Conservation (phyloP, 1,140 invertebrate genomes). For the Maniola jurtina region DNA sequence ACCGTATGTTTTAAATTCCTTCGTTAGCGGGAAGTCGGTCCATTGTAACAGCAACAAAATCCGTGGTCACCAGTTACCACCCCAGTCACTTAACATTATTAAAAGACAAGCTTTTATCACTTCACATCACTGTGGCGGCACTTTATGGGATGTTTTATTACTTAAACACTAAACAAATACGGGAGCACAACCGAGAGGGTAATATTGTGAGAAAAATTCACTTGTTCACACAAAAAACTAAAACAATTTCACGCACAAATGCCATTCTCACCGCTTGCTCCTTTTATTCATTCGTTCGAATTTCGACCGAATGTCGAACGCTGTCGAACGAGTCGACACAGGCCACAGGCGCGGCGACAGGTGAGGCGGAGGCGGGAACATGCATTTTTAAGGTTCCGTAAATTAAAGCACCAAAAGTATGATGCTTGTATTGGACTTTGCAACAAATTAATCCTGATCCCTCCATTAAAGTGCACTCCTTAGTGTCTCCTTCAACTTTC, state of each 20-base stretch:
- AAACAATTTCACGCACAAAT: constrained; percentile 72
- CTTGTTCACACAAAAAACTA: constrained; percentile 68
- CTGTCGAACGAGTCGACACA: constrained; percentile 21
- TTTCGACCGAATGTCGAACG: constrained; percentile 31
- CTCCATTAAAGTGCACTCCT: too few species aligned
- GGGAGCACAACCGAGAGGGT: constrained; percentile 31
- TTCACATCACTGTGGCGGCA: constrained; percentile 53
- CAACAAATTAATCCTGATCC: too few species aligned
- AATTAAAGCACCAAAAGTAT: too few species aligned
- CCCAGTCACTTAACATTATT: constrained; percentile 57
- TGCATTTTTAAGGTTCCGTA: neutral
- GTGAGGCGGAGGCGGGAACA: constrained; percentile 16
- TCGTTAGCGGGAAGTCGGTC: constrained; percentile 68
- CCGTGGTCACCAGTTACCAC: constrained; percentile 55
- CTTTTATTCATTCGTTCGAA: constrained; percentile 53
- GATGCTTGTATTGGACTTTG: too few species aligned
- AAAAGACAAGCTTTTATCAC: constrained; percentile 43
- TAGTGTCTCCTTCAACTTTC: too few species aligned
- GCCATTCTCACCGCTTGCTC: constrained; percentile 54
- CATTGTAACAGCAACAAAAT: constrained; percentile 70
- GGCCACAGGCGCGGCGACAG: neutral
- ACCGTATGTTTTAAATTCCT: constrained; percentile 77
- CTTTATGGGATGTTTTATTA: constrained; percentile 39
- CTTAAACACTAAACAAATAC: constrained; percentile 41
- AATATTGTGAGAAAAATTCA: constrained; percentile 61